A percentile compares a stretch with the other conserved stretches of the same genome.
Evolutionary conservation across 2,797 vertebrate genomes (phyloP).

Genomic region (Scomberomorus guttatus): DNA sequence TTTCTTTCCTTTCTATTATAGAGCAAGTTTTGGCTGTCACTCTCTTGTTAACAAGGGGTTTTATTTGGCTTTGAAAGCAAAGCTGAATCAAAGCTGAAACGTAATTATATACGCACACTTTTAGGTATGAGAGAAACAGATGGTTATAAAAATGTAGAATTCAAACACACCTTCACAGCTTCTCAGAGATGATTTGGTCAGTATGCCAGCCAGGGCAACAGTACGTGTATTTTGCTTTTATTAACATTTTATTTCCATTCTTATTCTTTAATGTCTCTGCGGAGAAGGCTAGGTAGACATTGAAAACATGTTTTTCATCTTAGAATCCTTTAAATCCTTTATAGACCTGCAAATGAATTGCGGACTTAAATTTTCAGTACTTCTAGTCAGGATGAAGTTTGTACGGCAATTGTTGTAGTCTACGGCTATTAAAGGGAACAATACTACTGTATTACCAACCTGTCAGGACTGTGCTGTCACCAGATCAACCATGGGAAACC

Average conservation of each 20-base stretch:
- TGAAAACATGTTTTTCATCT: conserved; percentile 12
- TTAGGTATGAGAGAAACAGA: conserved; percentile 5
- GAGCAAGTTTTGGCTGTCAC: conserved; percentile 32
- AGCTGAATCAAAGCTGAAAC: conserved; percentile 35
- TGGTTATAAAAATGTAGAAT: conserved; percentile 11
- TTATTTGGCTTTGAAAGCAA: conserved; percentile 35
- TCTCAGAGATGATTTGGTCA: conserved; percentile 19
- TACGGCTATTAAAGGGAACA: conserved; percentile 20
- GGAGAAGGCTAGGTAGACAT: neutral
- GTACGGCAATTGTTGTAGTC: conserved; percentile 2
- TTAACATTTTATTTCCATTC: neutral
- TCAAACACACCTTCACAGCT: conserved; percentile 31
- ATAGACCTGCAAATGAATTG: conserved; percentile 7
- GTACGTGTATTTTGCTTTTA: neutral
- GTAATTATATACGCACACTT: conserved; percentile 10
- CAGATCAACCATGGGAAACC: conserved; percentile 44
- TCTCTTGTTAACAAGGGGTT: conserved; percentile 23
- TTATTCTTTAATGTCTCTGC: conserved; percentile 1
- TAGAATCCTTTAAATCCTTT: conserved; percentile 6
- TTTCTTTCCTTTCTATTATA: conserved; percentile 35
- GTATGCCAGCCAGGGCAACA: neutral
- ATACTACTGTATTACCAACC: conserved; percentile 43
- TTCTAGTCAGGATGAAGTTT: conserved; percentile 12
- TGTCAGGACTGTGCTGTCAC: conserved; percentile 50
- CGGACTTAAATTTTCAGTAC: conserved; percentile 1